Conservation (phyloP, 2,888 invertebrate genomes). For the Eretmocerus hayati region DNA sequence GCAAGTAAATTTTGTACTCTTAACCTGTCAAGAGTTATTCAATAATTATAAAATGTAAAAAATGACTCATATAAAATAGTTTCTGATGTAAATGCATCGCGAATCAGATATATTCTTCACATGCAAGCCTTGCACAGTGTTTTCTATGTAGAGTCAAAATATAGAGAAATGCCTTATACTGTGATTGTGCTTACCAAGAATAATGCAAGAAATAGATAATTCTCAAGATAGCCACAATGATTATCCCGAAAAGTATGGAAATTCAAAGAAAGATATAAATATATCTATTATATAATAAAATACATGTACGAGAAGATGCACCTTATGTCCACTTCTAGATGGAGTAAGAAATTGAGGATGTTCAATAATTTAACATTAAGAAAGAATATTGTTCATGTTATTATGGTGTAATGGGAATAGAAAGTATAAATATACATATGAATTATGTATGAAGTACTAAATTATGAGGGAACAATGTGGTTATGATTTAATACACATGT, state of each 20-base stretch:
- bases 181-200: conserved; percentile 42
- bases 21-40: too few relatives aligned
- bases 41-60: too few relatives aligned
- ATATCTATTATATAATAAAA: too few relatives aligned
- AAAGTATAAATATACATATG: conserved; percentile 38
- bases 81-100: too few relatives aligned
- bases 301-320: conserved; percentile 29
- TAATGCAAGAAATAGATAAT: conserved; percentile 24
- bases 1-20: too few relatives aligned
- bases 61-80: too few relatives aligned
- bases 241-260: background rate
- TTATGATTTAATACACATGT: too few relatives aligned
- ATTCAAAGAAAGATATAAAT: background rate
- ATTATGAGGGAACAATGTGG: background rate
- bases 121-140: conserved; percentile 13
- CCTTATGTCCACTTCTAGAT: conserved; percentile 33
- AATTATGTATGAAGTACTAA: conserved; percentile 32
- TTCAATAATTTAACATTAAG: conserved; percentile 32
- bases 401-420: conserved; percentile 43
- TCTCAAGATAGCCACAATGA: conserved; percentile 35
- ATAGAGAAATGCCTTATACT: conserved; percentile 37
- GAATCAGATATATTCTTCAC: conserved; percentile 2
- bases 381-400: conserved; percentile 41
- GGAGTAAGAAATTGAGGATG: conserved; percentile 24
- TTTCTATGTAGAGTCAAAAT: conserved; percentile 11